Evolutionary conservation across 2,113 vertebrate species (phyloP).

Genomic region (cat (Felis catus)): DNA sequence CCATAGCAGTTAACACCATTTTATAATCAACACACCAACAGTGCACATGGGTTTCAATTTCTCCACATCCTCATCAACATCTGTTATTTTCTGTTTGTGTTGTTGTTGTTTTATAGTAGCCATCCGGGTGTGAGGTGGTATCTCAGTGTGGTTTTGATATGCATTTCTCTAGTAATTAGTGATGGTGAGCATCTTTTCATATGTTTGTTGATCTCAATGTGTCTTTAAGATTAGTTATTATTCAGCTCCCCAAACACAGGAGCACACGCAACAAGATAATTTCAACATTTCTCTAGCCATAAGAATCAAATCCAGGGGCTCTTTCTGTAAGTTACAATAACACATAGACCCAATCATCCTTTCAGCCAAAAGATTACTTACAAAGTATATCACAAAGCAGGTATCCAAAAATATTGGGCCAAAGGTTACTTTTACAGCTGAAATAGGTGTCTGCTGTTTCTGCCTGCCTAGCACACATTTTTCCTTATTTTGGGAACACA

Average conservation of each 20-base stretch:
- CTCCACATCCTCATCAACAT: not conserved
- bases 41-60: not conserved
- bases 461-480: not conserved
- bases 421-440: not conserved
- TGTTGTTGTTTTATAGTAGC: not conserved
- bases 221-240: constrained; percentile 13
- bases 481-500: constrained; percentile 6
- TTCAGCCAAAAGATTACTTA: not conserved
- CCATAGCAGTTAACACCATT: not conserved
- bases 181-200: not conserved
- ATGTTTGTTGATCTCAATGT: not conserved
- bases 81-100: not conserved
- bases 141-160: not conserved
- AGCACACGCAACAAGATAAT: not conserved
- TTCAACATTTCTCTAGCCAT: not conserved
- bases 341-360: not conserved
- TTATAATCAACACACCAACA: not conserved
- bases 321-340: not conserved
- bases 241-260: not conserved
- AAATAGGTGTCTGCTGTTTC: not conserved
- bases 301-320: not conserved
- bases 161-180: not conserved
- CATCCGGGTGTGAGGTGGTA: not conserved
- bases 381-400: not conserved
- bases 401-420: not conserved